phyloP scores from a whole-genome alignment of 2,888 invertebrate genomes.

The Acrocyrtus sp. region DNA sequence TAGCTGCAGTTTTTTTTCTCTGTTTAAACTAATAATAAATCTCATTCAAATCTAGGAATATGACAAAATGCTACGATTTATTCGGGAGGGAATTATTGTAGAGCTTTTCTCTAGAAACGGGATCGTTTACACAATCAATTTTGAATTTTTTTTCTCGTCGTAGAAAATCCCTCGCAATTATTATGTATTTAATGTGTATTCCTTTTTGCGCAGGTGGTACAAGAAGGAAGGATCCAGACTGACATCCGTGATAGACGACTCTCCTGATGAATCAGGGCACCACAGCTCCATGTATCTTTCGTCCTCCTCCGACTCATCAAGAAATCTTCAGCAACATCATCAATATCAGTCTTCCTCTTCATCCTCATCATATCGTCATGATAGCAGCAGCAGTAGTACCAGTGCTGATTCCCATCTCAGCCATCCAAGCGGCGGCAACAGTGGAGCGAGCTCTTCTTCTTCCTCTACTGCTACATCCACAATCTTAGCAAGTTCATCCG shows the following conservation, averaged over 20 bases:
- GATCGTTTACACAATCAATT: not conserved
- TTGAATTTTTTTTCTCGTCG: not conserved
- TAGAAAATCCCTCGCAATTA: too few relatives aligned
- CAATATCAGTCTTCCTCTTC: conserved; percentile 28
- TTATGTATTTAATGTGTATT: too few relatives aligned
- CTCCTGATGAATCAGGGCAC: conserved; percentile 47
- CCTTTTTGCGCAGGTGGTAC: conserved; percentile 59
- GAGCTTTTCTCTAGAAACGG: not conserved
- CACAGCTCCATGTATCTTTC: conserved; percentile 32
- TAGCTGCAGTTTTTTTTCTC: too few relatives aligned
- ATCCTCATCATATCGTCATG: conserved; percentile 40
- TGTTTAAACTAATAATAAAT: too few relatives aligned
- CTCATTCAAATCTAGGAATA: too few relatives aligned
- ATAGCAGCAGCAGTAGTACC: conserved; percentile 18
- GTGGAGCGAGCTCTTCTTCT: conserved; percentile 3
- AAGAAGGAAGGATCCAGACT: conserved; percentile 56
- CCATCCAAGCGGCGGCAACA: not conserved
- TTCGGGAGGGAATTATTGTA: too few relatives aligned
- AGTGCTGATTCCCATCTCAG: conserved; percentile 24
- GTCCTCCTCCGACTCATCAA: conserved; percentile 30
- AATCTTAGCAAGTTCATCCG: conserved; percentile 44
- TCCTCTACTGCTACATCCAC: too few relatives aligned
- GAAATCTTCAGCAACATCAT: conserved; percentile 35
- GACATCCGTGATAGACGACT: conserved; percentile 58
- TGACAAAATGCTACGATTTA: too few relatives aligned